Evolutionary conservation across 2,888 invertebrate genomes (phyloP).

Genomic region (Caenorhabditis sp.): DNA sequence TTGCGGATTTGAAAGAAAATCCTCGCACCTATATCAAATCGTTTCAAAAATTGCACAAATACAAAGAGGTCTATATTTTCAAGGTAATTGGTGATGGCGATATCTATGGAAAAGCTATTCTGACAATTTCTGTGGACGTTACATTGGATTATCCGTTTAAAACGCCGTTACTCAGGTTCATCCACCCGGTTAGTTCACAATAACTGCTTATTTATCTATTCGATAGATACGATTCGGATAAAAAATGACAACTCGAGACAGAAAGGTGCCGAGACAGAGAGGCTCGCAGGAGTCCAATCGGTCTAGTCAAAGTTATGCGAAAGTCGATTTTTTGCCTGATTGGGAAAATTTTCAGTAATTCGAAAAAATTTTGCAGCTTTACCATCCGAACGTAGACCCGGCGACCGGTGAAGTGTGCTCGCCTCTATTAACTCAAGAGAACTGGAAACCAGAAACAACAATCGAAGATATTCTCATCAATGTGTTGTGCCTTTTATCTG

Average conservation of each 20-base stretch:
- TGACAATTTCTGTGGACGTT: constrained; percentile 20
- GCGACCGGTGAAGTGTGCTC: constrained; percentile 23
- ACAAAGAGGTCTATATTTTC: constrained; percentile 22
- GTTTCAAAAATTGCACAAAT: constrained; percentile 2
- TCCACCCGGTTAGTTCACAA: constrained; percentile 4
- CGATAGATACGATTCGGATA: neutral
- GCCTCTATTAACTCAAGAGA: constrained; percentile 19
- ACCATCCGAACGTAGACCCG: constrained; percentile 37
- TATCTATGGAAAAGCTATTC: constrained; percentile 14
- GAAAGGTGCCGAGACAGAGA: too few relatives aligned
- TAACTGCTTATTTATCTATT: too few relatives aligned
- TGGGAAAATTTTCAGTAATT: too few relatives aligned
- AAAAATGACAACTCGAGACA: too few relatives aligned
- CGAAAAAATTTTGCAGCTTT: constrained; percentile 22
- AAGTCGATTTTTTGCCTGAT: too few relatives aligned
- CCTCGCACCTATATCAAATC: constrained; percentile 7
- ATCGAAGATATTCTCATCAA: constrained; percentile 31
- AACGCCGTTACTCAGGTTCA: constrained; percentile 23
- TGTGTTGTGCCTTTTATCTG: neutral
- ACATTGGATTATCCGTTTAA: constrained; percentile 37
- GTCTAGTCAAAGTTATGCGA: too few relatives aligned
- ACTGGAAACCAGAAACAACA: constrained; percentile 40
- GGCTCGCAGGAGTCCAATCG: too few relatives aligned
- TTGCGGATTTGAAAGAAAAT: constrained; percentile 14
- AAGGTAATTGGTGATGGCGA: constrained; percentile 20